These are phyloP conservation scores for Andrena dorsata DNA, from an alignment of 2,888 invertebrate genomes.

Conservation along the genomic window DNA sequence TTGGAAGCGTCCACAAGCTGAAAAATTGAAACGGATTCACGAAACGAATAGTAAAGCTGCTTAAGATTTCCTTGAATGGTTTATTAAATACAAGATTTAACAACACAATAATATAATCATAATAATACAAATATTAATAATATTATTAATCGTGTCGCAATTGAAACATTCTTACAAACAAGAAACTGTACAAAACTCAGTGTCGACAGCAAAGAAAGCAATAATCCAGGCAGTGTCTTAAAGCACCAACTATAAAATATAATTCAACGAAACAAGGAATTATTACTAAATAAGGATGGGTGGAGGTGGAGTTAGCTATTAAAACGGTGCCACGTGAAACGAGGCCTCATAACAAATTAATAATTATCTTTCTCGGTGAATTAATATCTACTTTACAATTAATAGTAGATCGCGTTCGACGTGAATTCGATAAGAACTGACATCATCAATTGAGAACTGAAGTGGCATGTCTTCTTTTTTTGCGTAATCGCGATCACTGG, in stretches of 20 bases:
- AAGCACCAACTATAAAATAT: constrained; percentile 40
- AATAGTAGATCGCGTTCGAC: constrained; percentile 26
- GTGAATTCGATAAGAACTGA: constrained; percentile 34
- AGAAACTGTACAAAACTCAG: constrained; percentile 66
- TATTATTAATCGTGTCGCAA: constrained; percentile 54
- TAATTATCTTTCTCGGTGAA: constrained; percentile 14
- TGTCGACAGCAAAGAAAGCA: constrained; percentile 41
- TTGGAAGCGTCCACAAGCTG: neutral
- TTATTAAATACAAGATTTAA: constrained; percentile 80
- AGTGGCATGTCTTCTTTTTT: constrained; percentile 51
- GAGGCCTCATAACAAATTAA: constrained; percentile 26
- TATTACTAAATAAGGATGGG: constrained; percentile 23
- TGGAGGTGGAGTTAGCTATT: neutral
- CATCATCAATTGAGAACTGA: constrained; percentile 56
- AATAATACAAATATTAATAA: constrained; percentile 59
- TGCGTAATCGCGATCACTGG: constrained; percentile 39
- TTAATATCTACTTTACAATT: constrained; percentile 30
- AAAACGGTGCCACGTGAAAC: constrained; percentile 25
- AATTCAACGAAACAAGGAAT: constrained; percentile 3
- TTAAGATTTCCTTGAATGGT: constrained; percentile 54
- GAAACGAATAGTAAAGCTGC: neutral
- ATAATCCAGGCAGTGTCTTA: constrained; percentile 28
- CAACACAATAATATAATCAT: constrained; percentile 65
- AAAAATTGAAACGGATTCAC: too few relatives aligned
- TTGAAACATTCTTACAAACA: constrained; percentile 49